These are phyloP conservation scores for Vulpes lagopus DNA, from an alignment of 2,113 vertebrate species.

Conservation along the genomic window DNA sequence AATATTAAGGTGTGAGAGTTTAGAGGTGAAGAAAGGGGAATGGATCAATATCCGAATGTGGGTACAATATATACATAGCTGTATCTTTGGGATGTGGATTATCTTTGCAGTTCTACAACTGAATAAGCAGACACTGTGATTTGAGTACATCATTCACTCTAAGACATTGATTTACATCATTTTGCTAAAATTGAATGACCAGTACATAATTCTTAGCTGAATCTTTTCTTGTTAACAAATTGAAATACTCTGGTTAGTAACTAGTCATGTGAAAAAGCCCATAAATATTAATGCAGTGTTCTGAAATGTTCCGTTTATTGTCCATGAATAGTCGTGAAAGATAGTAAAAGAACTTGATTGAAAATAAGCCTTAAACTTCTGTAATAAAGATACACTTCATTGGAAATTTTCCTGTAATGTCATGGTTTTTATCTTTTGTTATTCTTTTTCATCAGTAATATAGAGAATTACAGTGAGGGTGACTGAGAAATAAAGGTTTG, in stretches of 20 bases:
- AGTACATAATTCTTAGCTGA: slow-evolving; percentile 81
- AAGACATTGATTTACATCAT: slow-evolving; percentile 79
- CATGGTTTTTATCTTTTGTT: slow-evolving; percentile 76
- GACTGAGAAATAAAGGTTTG: slow-evolving; percentile 60
- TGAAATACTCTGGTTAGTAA: slow-evolving; percentile 84
- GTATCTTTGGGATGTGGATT: background rate
- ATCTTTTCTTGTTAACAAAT: slow-evolving; percentile 85
- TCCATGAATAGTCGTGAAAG: slow-evolving; percentile 59
- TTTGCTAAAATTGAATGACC: slow-evolving; percentile 82
- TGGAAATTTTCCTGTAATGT: slow-evolving; percentile 64
- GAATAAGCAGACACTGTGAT: background rate
- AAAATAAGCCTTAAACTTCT: slow-evolving; percentile 74
- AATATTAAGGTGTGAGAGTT: background rate
- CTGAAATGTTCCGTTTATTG: slow-evolving; percentile 82
- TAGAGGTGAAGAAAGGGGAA: background rate
- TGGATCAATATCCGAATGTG: background rate
- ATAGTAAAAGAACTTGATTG: slow-evolving; percentile 70
- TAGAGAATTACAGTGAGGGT: slow-evolving; percentile 13
- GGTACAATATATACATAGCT: background rate
- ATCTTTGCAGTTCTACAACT: background rate
- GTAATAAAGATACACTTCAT: slow-evolving; percentile 75
- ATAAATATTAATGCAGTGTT: slow-evolving; percentile 87
- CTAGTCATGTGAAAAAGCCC: slow-evolving; percentile 84
- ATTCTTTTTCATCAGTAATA: slow-evolving; percentile 73
- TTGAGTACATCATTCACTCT: slow-evolving; percentile 60